Base-by-base conservation (phyloP, 2,888 invertebrate species). In the Tachina fera region DNA sequence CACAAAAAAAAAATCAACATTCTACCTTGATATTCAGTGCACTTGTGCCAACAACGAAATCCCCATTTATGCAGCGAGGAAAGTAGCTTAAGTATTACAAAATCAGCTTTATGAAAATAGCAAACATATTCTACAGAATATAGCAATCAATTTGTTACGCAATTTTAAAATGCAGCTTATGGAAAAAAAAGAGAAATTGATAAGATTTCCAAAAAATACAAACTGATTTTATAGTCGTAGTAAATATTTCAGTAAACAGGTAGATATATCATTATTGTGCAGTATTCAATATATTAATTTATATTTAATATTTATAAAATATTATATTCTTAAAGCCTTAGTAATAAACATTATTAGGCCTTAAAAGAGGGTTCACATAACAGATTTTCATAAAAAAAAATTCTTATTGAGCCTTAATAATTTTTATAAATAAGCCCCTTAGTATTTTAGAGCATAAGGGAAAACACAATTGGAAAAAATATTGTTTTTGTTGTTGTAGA, bases 131-230 rank as follows among this genome's bases (percentile, higher is more conserved):
- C n/a, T 76, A 39, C 19, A 11, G 47, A n/a, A 74, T 68, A 74
- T 68, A 39, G 49, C 61, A 81, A 81, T 81, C 67, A 77, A 77
- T 77, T 77, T 77, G 47, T 47, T 58, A 41, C 19, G 67, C 22
- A 67, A 67, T 43, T 56, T 45, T 58, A 43, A 31, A 45, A 45
- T 16, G 19, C 19, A 67, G 13, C 13, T 56, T 67, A 14, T 14
- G 47, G 14, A n/a, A 41, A n/a, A 56, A 67, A 13, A 63, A 61
- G 11, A 10, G 9, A 41, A 51, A 11, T 22, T 11, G 47, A 11
- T 49, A 56, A 22, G 22, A 65, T n/a, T 56, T 56, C 9, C 31
- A 5, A 31, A 31, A n/a, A 45, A 65, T 56, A 9, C 43, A 76
- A 63, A 63, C 51, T 63, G 51, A 9, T 61, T 19, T 74, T 11